Base-by-base conservation (phyloP, 2,888 invertebrate genomes). In the Hypselothyrea guttata region DNA sequence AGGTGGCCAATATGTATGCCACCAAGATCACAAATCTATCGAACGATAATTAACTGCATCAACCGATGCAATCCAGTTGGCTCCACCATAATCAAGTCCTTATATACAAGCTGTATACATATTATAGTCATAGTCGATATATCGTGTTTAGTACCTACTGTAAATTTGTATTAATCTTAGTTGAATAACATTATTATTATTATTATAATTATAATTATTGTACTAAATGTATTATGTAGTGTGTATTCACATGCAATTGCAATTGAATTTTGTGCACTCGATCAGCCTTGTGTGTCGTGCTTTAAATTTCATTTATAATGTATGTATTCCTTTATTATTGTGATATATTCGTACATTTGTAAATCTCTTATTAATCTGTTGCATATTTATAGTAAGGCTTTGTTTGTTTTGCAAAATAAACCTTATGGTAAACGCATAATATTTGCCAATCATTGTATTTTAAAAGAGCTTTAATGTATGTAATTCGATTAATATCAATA, bases 1-100 rank as follows among this genome's bases (percentile, higher is more conserved):
- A 96, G 94, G 97, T 95, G 86, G 92, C 96, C 76, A 94, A 94
- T 89, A 92, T 95, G 88, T 96, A 96, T 88, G 96, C 96, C 64
- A 94, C 95, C 71, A 96, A 95, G 91, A 92, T 96, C 78, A 94
- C 95, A 85, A 96, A 95, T 62, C 92, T 93, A 70, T 92, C 92
- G 62, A 90, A 93, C 87, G 94, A 94, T 71, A 89, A 89, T 62
- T 90, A 78, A 86, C 22, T 22, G 22, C n/a, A 22, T 22, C 5
- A 5, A 2, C 22, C 5, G 22, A 22, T 22, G 22, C 3, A 22
- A 45, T 44, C 27, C 54, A 60, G 49, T 57, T 33, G n/a, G 35
- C 44, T 28, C 37, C 44, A 51, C 22, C 27, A 46, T 28, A 49
- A 60, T 44, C 48, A 64, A 67, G 51, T 70, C 78, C 67, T 74